Evolutionary conservation across 1,140 invertebrate species (phyloP), one percentile per base, ranked within the genome.

Genomic region (Himalopsyche phryganea): DNA sequence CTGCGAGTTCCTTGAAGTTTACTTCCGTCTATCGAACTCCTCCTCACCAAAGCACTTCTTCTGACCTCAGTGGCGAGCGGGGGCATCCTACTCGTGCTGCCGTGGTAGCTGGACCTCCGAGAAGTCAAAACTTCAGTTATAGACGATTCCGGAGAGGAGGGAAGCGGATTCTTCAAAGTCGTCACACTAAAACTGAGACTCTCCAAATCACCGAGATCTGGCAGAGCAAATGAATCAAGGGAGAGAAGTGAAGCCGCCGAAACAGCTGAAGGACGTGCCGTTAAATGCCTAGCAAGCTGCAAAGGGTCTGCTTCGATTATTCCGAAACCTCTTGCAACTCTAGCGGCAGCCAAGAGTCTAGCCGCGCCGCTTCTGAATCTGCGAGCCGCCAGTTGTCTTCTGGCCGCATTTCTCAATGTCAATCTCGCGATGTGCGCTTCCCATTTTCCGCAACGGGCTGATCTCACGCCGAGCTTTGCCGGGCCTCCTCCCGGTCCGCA

Each of bases 261-360:
- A 36, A 32, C 38, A 19, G 56, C 56, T 7, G 56, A 58, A 6
- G 56, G 56, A 0, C 56, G 56, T 6, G 58, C 61, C 0, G 61
- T 63, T 32, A 63, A 46, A 46, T 63, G 61, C 32, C 57, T 49
- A 2, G 61, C 61, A 36, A 63, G 28, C 54, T 57, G 51, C 18
- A 63, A 47, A 10, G 61, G 61, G 40, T 63, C 61, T 20, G 57
- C 58, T 38, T 58, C 57, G n/a, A 58, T 57, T 63, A 63, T 63
- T 4, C 61, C 61, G 13, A 63, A 60, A 10, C 57, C 61, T 46
- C 45, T 46, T 6, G 61, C 61, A 9, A 63, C 61, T 6, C 61
- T 33, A 11, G 58, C 47, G 20, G 61, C 61, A 13, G 58, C 56
- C 10, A 63, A 42, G 7, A 63, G 46, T 15, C 61, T 42, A 1